These are phyloP conservation scores for Manduca sexta DNA, from an alignment of 1,140 invertebrate species.

Conservation along the genomic window DNA sequence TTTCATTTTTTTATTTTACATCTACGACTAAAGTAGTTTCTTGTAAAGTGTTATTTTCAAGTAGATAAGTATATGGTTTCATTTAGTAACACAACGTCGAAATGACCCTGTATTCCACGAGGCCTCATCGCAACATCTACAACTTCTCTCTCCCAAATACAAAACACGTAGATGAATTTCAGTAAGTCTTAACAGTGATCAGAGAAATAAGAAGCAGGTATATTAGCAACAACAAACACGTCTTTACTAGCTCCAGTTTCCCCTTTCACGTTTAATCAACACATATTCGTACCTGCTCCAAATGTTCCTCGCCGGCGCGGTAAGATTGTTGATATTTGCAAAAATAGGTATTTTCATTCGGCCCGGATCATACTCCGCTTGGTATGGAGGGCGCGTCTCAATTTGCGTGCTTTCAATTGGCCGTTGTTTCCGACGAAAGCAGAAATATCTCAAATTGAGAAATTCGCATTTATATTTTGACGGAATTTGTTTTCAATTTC, in stretches of 20 bases:
- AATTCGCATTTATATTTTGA: not conserved
- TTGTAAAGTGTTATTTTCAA: too few relatives aligned
- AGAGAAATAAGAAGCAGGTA: too few relatives aligned
- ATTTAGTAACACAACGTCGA: too few relatives aligned
- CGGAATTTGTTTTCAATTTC: constrained; percentile 2
- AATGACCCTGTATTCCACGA: too few relatives aligned
- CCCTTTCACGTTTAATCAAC: constrained; percentile 13
- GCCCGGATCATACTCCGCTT: constrained; percentile 16
- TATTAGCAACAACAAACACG: constrained; percentile 2
- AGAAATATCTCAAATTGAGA: constrained; percentile 1
- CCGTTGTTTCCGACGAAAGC: constrained; percentile 12
- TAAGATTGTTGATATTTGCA: constrained; percentile 23
- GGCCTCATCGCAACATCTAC: too few relatives aligned
- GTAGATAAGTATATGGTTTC: too few relatives aligned
- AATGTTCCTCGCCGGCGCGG: constrained; percentile 10
- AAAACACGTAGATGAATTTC: too few relatives aligned
- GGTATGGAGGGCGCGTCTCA: constrained; percentile 19
- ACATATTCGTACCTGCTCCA: constrained; percentile 3
- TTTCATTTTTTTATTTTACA: too few relatives aligned
- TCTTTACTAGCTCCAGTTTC: constrained; percentile 5
- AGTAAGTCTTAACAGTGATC: too few relatives aligned
- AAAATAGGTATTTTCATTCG: constrained; percentile 19
- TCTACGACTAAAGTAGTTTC: too few relatives aligned
- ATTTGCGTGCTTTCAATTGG: constrained; percentile 16
- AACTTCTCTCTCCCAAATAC: too few relatives aligned